Evolutionary conservation across 2,113 vertebrate genomes (phyloP), one percentile per base, ranked within the genome.

Genomic region (Brienomyrus brachyistius): DNA sequence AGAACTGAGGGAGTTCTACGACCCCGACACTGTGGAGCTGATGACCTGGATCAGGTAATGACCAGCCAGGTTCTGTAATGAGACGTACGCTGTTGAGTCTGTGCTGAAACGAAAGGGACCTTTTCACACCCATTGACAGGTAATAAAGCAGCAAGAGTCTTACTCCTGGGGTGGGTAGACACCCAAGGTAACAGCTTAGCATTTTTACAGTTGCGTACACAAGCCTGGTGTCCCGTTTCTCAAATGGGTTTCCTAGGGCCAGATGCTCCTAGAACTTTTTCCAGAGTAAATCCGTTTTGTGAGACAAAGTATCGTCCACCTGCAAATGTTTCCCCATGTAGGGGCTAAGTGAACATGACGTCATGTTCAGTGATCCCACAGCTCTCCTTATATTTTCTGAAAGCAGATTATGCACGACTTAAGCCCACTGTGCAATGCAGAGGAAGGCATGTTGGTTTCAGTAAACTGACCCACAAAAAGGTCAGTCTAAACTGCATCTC

Each of bases 41-140:
- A 99, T 99, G 98, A 96, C 97, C 94, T 99, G 98, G 98, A 99
- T 99, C 94, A 99, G 97, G 98, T 99, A 96, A 97, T 95, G 90
- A 92, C 93, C 91, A 91, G 92, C 90, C 40, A 80, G 45, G 21
- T 86, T 80, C 15, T 43, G 35, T 43, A 50, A 85, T 85, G 88
- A 88, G 59, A 93, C 86, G 31, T 40, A 7, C 5, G 88, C 66
- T 51, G 89, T 91, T 86, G 70, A 74, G 74, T 43, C 31, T 80
- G 70, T 19, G 5, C 13, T 77, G 7, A 43, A 35, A 77, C 17
- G 5, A 77, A 43, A 15, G 31, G 17, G 31, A 17, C 74, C 31
- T 35, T 35, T 74, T 35, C 31, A 74, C 31, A 13, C 31, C n/a
- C n/a, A 35, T 31, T 74, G 66, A 74, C 31, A 9, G 27, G 10